A percentile compares a stretch with the other conserved stretches of the same genome.
These are phyloP conservation scores for Eonycteris spelaea DNA, from an alignment of 2,113 vertebrate genomes.

Conservation along the genomic window DNA sequence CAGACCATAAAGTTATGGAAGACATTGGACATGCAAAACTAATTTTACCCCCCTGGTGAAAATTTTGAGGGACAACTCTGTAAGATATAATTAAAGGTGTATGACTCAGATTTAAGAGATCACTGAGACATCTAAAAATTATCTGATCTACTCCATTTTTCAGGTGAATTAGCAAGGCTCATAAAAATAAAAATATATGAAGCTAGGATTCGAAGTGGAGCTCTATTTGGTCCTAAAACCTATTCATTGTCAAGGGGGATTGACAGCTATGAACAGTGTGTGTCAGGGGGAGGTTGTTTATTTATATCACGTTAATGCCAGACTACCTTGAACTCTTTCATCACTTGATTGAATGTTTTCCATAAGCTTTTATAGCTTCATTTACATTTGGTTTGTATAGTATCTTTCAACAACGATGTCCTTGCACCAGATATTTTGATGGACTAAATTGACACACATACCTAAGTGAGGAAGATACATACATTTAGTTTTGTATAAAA, in stretches of 20 bases:
- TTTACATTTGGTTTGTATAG: background rate
- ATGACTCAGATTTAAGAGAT: background rate
- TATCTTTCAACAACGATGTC: background rate
- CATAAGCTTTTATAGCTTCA: background rate
- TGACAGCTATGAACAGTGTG: too few relatives aligned
- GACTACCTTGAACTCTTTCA: slow-evolving; percentile 35
- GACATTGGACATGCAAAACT: slow-evolving; percentile 3
- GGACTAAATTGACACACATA: background rate
- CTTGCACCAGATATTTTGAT: background rate
- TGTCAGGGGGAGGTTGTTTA: too few relatives aligned
- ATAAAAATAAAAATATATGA: background rate
- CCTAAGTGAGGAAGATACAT: background rate
- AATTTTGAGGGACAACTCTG: background rate
- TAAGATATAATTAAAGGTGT: background rate
- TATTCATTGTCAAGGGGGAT: background rate
- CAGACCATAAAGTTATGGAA: slow-evolving; percentile 35
- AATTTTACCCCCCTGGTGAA: slow-evolving; percentile 37
- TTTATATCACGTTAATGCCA: background rate
- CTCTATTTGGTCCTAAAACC: background rate
- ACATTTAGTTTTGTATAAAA: slow-evolving; percentile 8
- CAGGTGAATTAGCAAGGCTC: background rate
- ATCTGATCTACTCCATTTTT: background rate
- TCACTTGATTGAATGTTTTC: background rate
- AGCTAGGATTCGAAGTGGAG: background rate
- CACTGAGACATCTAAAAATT: background rate